Base-by-base conservation (phyloP, 2,888 invertebrate species). In the Amphipyra berbera region DNA sequence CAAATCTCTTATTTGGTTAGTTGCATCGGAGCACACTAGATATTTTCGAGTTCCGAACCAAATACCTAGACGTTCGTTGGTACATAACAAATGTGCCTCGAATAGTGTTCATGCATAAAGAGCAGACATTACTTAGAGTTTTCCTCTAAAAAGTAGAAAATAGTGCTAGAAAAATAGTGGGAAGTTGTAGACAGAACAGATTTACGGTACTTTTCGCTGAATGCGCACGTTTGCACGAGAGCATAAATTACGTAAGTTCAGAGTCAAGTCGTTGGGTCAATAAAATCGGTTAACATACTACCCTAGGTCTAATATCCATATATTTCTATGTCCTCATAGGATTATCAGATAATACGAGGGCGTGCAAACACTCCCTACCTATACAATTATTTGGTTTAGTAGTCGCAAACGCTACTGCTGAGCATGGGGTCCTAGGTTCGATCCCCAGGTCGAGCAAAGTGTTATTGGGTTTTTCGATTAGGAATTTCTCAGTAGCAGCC, bases 211-310 rank as follows among this genome's bases (percentile, higher is more conserved):
- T 69, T 74, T 62, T 55, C 58, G 52, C 55, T 53, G 63, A 63
- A 55, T 58, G 50, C 70, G 41, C 57, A 68, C 44, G 53, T 60
- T 61, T 45, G 49, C 57, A 50, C 46, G 44, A 33, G 12, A 62
- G 70, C 50, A 71, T 70, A 75, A 58, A 71, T 69, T 69, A 62
- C 75, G 14, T 27, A 54, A 57, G 70, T 72, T 56, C 45, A 45
- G n/a, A 66, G 61, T 45, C 72, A 44, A 60, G 54, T 44, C 52
- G 67, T n/a, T 41, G 55, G 50, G 52, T 56, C 66, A 55, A 71
- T 71, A 71, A 61, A 71, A 45, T 48, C 30, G 45, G 47, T 33
- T 48, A 49, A 55, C 41, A 45, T 48, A 44, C 44, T 41, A 27
- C 21, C 33, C 14, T 38, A n/a, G 15, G 21, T 48, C 41, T 37